Conservation (phyloP, 1,140 invertebrate genomes). For the Drosophila murphyi region DNA sequence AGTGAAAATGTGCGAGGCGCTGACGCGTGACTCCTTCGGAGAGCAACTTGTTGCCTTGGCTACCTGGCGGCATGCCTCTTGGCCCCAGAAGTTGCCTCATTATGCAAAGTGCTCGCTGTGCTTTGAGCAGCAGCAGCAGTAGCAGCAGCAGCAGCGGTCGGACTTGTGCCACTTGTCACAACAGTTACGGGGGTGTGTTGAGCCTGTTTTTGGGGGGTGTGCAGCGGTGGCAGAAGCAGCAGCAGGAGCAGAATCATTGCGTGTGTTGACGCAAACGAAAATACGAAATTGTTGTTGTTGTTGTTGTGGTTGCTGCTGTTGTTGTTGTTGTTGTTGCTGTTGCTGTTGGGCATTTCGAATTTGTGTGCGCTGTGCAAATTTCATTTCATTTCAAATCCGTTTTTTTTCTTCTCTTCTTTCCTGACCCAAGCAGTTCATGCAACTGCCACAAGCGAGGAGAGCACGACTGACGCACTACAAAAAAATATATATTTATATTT, state of each 20-base stretch:
- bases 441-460: slow-evolving; percentile 24
- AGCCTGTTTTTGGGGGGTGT: too few relatives aligned
- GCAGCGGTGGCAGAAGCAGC: neutral
- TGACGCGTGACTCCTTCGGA: slow-evolving; percentile 64
- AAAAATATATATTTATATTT: neutral
- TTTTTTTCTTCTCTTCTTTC: slow-evolving; percentile 12
- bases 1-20: slow-evolving; percentile 68
- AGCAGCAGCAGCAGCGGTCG: neutral
- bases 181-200: neutral
- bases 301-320: slow-evolving; percentile 28
- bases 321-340: slow-evolving; percentile 25
- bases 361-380: slow-evolving; percentile 55
- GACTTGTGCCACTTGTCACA: neutral
- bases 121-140: neutral
- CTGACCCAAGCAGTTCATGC: slow-evolving; percentile 47
- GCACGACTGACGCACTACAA: neutral
- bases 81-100: slow-evolving; percentile 57
- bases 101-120: slow-evolving; percentile 66
- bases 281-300: slow-evolving; percentile 41
- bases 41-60: slow-evolving; percentile 59
- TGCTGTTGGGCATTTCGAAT: slow-evolving; percentile 56
- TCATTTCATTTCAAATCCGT: slow-evolving; percentile 55
- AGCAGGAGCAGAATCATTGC: neutral
- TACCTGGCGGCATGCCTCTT: slow-evolving; percentile 28
- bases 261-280: slow-evolving; percentile 30